Conservation (phyloP, 1,140 invertebrate species). For the Eupristina koningsbergeri region DNA sequence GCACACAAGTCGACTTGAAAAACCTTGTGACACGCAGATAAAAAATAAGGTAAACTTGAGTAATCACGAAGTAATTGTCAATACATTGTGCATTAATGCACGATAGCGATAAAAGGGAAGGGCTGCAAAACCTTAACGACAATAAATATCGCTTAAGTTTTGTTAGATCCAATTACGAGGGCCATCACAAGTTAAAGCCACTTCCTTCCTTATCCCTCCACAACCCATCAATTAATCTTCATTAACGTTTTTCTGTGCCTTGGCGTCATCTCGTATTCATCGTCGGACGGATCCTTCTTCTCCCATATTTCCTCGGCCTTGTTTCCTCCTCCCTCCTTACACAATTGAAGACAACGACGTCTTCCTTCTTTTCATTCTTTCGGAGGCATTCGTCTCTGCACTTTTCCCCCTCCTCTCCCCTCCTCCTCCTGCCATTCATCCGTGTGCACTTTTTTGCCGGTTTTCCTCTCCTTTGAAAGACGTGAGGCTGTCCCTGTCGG, state of each 20-base stretch:
- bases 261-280: constrained; percentile 28
- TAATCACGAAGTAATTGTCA: neutral
- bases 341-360: neutral
- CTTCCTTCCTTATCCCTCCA: neutral
- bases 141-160: constrained; percentile 35
- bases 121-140: neutral
- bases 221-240: constrained; percentile 38
- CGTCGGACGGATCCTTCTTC: neutral
- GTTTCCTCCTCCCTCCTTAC: neutral
- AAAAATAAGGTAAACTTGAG: neutral
- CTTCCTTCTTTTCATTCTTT: constrained; percentile 1
- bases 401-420: neutral
- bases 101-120: neutral
- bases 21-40: too few relatives aligned
- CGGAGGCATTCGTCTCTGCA: constrained; percentile 21
- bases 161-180: constrained; percentile 35
- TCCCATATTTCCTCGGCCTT: neutral
- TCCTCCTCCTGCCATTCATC: constrained; percentile 32
- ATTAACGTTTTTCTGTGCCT: constrained; percentile 7
- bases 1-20: too few relatives aligned
- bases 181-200: neutral
- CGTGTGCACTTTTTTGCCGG: constrained; percentile 1
- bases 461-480: neutral
- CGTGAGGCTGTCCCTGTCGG: neutral
- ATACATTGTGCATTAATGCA: too few relatives aligned